phyloP scores from a whole-genome alignment of 1,140 invertebrate species.

The Stenopsyche tienmushanensis region DNA sequence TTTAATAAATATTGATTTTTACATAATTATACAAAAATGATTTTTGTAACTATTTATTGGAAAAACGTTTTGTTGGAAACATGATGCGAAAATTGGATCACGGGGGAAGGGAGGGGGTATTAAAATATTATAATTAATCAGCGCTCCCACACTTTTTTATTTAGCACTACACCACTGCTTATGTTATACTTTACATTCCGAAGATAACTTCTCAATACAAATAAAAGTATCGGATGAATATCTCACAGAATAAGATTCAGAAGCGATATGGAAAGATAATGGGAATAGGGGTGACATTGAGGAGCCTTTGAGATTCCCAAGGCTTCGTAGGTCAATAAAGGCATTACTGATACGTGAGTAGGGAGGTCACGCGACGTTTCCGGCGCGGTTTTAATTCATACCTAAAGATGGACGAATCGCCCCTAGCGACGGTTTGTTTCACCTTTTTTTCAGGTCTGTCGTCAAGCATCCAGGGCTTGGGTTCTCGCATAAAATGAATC shows the following conservation, averaged over 20 bases:
- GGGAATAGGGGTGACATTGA: not conserved
- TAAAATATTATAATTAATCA: no score
- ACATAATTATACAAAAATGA: no score
- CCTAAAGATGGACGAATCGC: not conserved
- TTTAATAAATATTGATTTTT: no score
- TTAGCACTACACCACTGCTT: not conserved
- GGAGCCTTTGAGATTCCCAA: not conserved
- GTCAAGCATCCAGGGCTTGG: not conserved
- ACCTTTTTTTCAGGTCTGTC: not conserved
- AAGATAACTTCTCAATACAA: not conserved
- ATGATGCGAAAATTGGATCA: no score
- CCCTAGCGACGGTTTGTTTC: conserved; percentile 20
- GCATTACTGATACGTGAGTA: not conserved
- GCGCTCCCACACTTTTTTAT: not conserved
- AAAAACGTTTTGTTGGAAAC: no score
- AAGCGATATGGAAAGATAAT: no score
- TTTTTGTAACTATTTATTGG: no score
- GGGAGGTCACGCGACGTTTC: conserved; percentile 19
- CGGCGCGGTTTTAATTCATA: conserved; percentile 7
- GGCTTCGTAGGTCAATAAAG: not conserved
- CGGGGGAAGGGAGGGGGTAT: no score
- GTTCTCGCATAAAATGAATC: not conserved
- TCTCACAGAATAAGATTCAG: no score
- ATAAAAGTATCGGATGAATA: not conserved
- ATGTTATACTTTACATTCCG: not conserved